Evolutionary conservation across 2,113 vertebrate species (phyloP).

Genomic region (Hippocampus guttulatus): DNA sequence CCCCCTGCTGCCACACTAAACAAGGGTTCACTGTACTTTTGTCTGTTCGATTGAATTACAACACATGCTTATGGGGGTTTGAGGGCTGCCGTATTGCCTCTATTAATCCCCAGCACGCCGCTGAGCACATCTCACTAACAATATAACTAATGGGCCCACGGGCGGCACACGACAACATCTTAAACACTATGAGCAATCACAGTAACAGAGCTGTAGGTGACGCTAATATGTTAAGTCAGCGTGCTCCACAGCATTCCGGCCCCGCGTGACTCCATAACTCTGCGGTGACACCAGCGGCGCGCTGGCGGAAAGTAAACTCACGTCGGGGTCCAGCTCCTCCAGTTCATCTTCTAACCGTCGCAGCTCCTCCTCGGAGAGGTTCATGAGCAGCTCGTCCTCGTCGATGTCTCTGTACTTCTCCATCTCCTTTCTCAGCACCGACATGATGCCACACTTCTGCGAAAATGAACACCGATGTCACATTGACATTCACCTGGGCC

Average conservation of each 20-base stretch:
- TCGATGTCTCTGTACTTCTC: slow-evolving; percentile 97
- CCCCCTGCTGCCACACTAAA: too few relatives aligned
- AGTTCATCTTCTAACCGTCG: slow-evolving; percentile 88
- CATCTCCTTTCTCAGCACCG: slow-evolving; percentile 82
- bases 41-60: neutral
- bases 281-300: slow-evolving; percentile 18
- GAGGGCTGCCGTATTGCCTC: neutral
- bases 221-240: neutral
- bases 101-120: neutral
- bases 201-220: slow-evolving; percentile 1
- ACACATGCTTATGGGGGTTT: neutral
- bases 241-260: neutral
- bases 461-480: neutral
- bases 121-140: neutral
- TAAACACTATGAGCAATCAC: neutral
- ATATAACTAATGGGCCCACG: slow-evolving; percentile 2
- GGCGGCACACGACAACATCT: neutral
- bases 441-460: slow-evolving; percentile 74
- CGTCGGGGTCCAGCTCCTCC: slow-evolving; percentile 94
- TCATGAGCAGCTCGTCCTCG: slow-evolving; percentile 91
- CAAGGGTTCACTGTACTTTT: too few relatives aligned
- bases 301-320: slow-evolving; percentile 67
- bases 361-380: slow-evolving; percentile 90
- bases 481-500: neutral
- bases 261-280: slow-evolving; percentile 22